Evolutionary conservation across 2,113 vertebrate genomes (phyloP).

Genomic region (Ophiodon elongatus): DNA sequence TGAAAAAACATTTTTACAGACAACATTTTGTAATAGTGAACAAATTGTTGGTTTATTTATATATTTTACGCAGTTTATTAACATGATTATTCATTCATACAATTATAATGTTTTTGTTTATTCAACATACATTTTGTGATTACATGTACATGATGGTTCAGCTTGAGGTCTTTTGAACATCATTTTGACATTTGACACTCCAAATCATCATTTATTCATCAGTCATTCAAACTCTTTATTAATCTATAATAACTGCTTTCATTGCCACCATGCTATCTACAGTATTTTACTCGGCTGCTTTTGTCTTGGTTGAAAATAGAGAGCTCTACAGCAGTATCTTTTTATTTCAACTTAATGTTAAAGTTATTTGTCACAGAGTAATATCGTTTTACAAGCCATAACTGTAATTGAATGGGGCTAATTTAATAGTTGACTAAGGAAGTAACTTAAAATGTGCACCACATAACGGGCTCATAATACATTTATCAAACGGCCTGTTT

Average conservation of each 20-base stretch:
- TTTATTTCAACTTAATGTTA: neutral
- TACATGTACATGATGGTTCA: neutral
- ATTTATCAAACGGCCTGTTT: neutral
- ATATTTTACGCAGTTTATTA: too few relatives aligned
- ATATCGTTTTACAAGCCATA: conserved; percentile 1
- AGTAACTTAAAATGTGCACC: neutral
- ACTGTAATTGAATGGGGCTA: conserved; percentile 10
- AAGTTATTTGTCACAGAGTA: conserved; percentile 28
- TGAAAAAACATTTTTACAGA: too few relatives aligned
- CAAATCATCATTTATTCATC: neutral
- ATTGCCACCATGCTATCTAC: neutral
- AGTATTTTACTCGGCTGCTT: neutral
- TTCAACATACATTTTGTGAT: neutral
- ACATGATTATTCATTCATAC: too few relatives aligned
- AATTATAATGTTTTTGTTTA: neutral
- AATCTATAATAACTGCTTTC: neutral
- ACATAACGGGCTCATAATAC: neutral
- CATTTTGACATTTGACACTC: neutral
- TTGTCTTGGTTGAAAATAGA: too few relatives aligned
- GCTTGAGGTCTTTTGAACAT: neutral
- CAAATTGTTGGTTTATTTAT: too few relatives aligned
- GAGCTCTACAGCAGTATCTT: conserved; percentile 19
- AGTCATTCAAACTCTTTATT: neutral
- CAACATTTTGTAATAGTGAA: too few relatives aligned
- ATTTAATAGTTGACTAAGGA: conserved; percentile 33